Conservation (phyloP, 2,797 vertebrate species). For the Antrozous pallidus region DNA sequence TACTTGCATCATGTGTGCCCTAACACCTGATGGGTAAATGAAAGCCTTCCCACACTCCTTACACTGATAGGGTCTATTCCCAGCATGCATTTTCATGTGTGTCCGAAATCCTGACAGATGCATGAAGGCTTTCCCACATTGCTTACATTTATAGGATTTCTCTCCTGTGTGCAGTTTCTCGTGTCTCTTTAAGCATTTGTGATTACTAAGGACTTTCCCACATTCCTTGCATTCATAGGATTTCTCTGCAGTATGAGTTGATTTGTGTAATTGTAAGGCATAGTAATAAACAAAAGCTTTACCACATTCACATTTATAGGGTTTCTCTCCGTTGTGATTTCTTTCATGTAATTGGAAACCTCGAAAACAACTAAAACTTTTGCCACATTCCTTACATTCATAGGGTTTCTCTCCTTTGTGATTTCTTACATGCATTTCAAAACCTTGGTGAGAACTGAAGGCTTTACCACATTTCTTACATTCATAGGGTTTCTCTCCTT, state of each 20-base stretch:
- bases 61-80: not conserved
- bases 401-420: not conserved
- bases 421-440: not conserved
- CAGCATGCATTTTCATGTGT: not conserved
- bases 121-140: slow-evolving; percentile 25
- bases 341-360: not conserved
- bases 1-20: not conserved
- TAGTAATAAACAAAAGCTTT: slow-evolving; percentile 34
- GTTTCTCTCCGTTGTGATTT: not conserved
- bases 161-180: slow-evolving; percentile 10
- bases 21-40: not conserved
- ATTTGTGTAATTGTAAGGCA: slow-evolving; percentile 41
- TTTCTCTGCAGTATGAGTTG: slow-evolving; percentile 37
- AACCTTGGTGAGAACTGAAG: slow-evolving; percentile 11
- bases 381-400: not conserved
- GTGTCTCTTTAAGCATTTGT: slow-evolving; percentile 15
- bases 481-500: not conserved
- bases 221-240: slow-evolving; percentile 25
- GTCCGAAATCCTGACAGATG: not conserved
- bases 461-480: slow-evolving; percentile 4
- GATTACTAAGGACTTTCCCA: not conserved
- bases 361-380: not conserved
- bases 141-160: slow-evolving; percentile 8
- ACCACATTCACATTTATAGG: not conserved
- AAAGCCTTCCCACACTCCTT: not conserved